A percentile compares a stretch with the other conserved stretches of the same genome.
phyloP scores from a whole-genome alignment of 2,113 vertebrate genomes.

The Bubalus kerabau region DNA sequence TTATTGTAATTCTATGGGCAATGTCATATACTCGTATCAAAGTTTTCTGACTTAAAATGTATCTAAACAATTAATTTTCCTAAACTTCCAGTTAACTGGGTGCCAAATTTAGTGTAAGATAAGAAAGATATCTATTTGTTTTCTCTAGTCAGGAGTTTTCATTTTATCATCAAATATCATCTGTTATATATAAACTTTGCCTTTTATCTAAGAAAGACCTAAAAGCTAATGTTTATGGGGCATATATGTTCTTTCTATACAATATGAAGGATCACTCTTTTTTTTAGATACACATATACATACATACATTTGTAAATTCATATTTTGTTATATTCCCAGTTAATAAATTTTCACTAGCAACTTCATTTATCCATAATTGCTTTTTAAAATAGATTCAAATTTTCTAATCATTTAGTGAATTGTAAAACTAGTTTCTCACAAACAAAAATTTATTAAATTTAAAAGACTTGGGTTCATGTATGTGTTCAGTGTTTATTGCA shows the following conservation, averaged over 20 bases:
- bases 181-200: not conserved
- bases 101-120: slow-evolving; percentile 3
- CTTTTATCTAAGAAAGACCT: not conserved
- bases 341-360: not conserved
- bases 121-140: not conserved
- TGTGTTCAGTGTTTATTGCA: not conserved
- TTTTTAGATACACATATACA: not conserved
- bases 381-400: not conserved
- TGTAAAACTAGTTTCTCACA: slow-evolving; percentile 2
- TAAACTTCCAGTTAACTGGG: not conserved
- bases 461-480: not conserved
- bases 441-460: slow-evolving; percentile 6
- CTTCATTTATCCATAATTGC: not conserved
- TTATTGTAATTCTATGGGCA: not conserved
- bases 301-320: not conserved
- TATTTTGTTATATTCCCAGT: not conserved
- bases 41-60: not conserved
- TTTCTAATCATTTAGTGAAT: not conserved
- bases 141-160: not conserved
- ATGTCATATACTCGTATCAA: not conserved
- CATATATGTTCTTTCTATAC: not conserved
- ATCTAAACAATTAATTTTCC: not conserved
- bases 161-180: not conserved
- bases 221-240: not conserved
- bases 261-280: not conserved